phyloP scores from a whole-genome alignment of 2,888 invertebrate genomes.

The Catocala nupta region DNA sequence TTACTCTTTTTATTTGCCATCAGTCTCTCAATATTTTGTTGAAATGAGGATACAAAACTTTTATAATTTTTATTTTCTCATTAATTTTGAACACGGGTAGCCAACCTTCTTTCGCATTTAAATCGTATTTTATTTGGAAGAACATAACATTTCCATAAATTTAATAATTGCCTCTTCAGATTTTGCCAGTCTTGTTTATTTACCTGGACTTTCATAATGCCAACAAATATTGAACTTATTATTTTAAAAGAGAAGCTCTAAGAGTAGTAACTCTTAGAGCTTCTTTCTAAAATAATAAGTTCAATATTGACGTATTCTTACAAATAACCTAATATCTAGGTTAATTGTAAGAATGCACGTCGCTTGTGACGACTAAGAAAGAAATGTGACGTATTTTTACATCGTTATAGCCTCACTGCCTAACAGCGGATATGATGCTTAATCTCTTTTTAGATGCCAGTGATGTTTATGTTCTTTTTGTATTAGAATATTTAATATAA shows the following conservation, averaged over 20 bases:
- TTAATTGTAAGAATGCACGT: no score
- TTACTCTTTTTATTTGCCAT: background rate
- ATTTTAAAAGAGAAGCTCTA: no score
- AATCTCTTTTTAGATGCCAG: no score
- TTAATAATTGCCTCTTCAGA: conserved; percentile 18
- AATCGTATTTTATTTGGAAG: conserved; percentile 12
- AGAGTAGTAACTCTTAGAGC: no score
- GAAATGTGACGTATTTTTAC: background rate
- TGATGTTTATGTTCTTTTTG: no score
- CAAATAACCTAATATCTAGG: no score
- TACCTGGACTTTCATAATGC: background rate
- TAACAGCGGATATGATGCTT: no score
- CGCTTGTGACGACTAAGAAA: background rate
- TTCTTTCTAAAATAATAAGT: no score
- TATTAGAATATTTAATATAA: no score
- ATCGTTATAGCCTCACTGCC: background rate
- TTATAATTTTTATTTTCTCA: background rate
- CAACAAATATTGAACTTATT: no score
- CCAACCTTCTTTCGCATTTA: background rate
- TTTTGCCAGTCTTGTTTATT: conserved; percentile 5
- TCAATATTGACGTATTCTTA: no score
- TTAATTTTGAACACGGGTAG: background rate
- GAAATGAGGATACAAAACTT: background rate
- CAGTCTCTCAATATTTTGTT: conserved; percentile 1
- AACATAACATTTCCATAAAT: conserved; percentile 12